These are phyloP conservation scores for Balearica regulorum DNA, from an alignment of 2,797 vertebrate species.

Conservation along the genomic window DNA sequence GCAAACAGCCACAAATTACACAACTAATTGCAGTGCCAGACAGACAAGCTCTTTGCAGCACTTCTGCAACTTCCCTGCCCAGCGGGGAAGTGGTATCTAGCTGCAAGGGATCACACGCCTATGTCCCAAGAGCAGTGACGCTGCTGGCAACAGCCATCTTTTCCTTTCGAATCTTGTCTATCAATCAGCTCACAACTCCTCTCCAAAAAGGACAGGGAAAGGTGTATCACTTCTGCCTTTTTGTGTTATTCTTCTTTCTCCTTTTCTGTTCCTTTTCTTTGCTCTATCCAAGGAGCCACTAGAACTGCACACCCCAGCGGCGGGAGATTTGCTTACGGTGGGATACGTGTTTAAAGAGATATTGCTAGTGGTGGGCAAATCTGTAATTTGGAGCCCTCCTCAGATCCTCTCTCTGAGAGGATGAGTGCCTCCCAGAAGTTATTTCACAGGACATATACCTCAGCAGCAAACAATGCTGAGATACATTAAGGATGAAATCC, in stretches of 20 bases:
- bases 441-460: background rate
- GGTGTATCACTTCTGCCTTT: background rate
- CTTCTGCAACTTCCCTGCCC: background rate
- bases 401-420: background rate
- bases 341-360: background rate
- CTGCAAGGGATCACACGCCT: fast-evolving
- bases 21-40: background rate
- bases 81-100: background rate
- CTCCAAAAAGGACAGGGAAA: background rate
- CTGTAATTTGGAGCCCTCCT: background rate
- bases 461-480: background rate
- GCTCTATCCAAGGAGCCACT: background rate
- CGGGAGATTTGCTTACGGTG: background rate
- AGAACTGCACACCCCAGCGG: background rate
- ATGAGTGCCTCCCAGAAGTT: background rate
- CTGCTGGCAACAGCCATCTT: background rate
- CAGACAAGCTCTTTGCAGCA: background rate
- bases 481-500: background rate
- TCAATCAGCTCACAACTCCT: background rate
- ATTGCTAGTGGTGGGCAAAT: background rate
- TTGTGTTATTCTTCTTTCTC: background rate
- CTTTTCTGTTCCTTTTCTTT: background rate
- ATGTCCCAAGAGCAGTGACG: background rate
- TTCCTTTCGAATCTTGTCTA: background rate
- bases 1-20: conserved; percentile 9